A percentile compares a stretch with the other conserved stretches of the same genome.
phyloP scores from a whole-genome alignment of 92 coral and sea anemone species.

The Metridium senile region DNA sequence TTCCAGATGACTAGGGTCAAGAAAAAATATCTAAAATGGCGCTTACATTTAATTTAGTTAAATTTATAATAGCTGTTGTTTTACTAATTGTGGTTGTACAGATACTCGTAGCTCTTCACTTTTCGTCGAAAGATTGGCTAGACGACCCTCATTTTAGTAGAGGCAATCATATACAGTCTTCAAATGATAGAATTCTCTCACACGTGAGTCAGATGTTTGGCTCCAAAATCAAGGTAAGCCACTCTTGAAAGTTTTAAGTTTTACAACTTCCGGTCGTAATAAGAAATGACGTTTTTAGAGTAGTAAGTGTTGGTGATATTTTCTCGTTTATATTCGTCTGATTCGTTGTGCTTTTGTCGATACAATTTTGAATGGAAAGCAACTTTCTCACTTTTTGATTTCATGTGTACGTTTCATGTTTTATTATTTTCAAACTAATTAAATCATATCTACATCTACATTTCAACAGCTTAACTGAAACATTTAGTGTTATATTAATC shows the following conservation, averaged over 20 bases:
- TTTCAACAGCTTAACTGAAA: neutral
- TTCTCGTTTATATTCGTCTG: neutral
- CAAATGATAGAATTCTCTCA: slow-evolving; percentile 40
- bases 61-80: slow-evolving; percentile 79
- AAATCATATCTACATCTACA: too few species aligned
- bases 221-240: slow-evolving; percentile 26
- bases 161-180: slow-evolving; percentile 49
- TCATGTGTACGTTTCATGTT: neutral
- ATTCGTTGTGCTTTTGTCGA: neutral
- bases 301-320: neutral
- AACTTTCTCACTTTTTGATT: too few species aligned
- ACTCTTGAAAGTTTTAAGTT: neutral
- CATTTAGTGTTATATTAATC: neutral
- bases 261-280: slow-evolving; percentile 15
- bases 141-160: slow-evolving; percentile 67
- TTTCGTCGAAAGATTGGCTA: slow-evolving; percentile 86
- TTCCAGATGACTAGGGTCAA: slow-evolving; percentile 9
- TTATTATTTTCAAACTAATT: too few species aligned
- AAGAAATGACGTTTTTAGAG: neutral
- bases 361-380: neutral
- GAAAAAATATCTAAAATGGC: slow-evolving; percentile 66
- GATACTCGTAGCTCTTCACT: slow-evolving; percentile 81
- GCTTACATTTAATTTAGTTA: slow-evolving; percentile 76
- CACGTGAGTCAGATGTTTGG: slow-evolving; percentile 62
- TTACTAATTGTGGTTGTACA: slow-evolving; percentile 82